Percentiles rank a stretch among this genome's conserved stretches.
Conservation (phyloP, 2,888 invertebrate species). For the Cephalotes varians region DNA sequence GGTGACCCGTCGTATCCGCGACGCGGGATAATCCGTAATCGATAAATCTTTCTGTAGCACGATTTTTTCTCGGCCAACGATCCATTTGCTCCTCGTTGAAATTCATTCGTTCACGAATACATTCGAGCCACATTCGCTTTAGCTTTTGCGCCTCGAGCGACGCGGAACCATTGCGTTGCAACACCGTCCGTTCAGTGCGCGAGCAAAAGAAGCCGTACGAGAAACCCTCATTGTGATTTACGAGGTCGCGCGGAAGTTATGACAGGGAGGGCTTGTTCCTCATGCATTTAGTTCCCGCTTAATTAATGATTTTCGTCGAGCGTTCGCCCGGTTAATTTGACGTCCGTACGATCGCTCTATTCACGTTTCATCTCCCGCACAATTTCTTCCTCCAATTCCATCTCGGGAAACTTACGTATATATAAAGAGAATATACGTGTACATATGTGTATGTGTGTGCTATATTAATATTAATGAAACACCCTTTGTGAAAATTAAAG, state of each 20-base stretch:
- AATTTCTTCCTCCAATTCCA: background rate
- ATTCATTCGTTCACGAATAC: background rate
- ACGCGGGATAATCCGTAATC: conserved; percentile 23
- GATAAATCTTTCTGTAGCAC: background rate
- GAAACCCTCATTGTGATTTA: conserved; percentile 51
- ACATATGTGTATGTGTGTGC: background rate
- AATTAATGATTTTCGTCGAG: conserved; percentile 64
- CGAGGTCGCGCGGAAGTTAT: conserved; percentile 58
- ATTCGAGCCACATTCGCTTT: background rate
- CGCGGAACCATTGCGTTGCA: background rate
- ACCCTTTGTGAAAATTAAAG: conserved; percentile 42
- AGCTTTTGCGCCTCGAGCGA: background rate
- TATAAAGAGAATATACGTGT: background rate
- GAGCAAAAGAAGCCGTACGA: conserved; percentile 28
- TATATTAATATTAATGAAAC: conserved; percentile 63
- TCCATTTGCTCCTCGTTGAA: background rate
- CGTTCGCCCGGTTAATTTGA: conserved; percentile 37
- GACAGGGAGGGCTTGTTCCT: conserved; percentile 32
- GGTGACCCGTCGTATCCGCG: background rate
- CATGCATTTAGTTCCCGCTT: conserved; percentile 49
- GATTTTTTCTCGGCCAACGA: background rate
- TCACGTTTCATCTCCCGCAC: background rate
- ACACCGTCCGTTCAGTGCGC: background rate
- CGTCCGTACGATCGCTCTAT: background rate
- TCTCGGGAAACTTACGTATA: background rate